A percentile compares a stretch with the other conserved stretches of the same genome.
phyloP scores from a whole-genome alignment of 2,113 vertebrate species.

The Oreochromis aureus region DNA sequence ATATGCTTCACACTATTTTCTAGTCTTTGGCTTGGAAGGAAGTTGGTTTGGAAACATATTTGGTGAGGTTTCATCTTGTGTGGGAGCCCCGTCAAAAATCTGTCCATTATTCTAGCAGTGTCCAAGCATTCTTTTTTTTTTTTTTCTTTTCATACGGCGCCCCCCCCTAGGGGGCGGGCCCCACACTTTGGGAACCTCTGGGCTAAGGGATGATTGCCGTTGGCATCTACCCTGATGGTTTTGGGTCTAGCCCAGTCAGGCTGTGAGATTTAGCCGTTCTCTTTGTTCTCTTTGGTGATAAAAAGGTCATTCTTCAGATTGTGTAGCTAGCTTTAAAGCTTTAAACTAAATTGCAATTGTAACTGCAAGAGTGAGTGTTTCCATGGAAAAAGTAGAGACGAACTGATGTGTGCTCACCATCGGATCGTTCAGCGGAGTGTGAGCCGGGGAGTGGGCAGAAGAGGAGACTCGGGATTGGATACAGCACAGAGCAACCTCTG shows the following conservation, averaged over 20 bases:
- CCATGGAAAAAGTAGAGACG: background rate
- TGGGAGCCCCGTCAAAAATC: too few relatives aligned
- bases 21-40: too few relatives aligned
- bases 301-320: background rate
- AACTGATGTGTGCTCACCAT: accelerated
- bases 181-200: too few relatives aligned
- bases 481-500: background rate
- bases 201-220: background rate
- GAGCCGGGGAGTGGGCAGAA: background rate
- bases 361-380: background rate
- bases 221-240: background rate
- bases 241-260: background rate
- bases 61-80: too few relatives aligned
- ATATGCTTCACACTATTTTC: too few relatives aligned
- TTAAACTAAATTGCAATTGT: accelerated
- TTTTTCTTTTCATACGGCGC: too few relatives aligned
- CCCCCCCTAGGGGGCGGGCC: too few relatives aligned
- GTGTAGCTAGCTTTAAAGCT: background rate
- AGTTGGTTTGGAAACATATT: too few relatives aligned
- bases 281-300: background rate
- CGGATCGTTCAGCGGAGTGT: accelerated
- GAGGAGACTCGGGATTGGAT: background rate
- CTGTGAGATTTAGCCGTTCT: accelerated
- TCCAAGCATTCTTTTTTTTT: too few relatives aligned
- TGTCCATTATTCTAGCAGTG: too few relatives aligned